Evolutionary conservation across 92 coral and sea anemone genomes (phyloP), one percentile per base, ranked within the genome.

Genomic region (Actinostola sp.): DNA sequence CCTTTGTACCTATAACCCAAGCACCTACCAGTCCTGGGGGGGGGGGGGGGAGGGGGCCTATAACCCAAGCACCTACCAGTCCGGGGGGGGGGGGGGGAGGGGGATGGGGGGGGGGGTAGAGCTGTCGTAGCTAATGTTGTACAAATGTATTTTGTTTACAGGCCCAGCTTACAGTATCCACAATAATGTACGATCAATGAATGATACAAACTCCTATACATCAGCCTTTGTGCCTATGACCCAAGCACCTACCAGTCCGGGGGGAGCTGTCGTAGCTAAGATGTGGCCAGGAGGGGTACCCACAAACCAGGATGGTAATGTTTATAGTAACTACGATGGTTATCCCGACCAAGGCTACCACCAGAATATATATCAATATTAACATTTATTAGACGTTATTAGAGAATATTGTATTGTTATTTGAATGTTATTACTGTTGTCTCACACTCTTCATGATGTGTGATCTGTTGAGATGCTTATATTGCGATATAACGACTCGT

Each of bases 201-300:
- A 84, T 33, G 98, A 93, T 29, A 85, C 82, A 0, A 89, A 84
- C 25, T 71, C 97, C 5, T 95, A 88, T 65, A 78, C 97, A 15
- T 56, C 92, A n/a, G 99, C 90, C 13, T 95, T 81, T 67, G 89
- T 92, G 62, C 85, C 99, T 13, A 86, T 95, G 62, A 84, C 92
- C 31, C 90, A 84, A 80, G 89, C 97, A 2, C 92, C 94, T 4
- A 82, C 83, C 29, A 93, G 94, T 26, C 92, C 96, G 28, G 89
- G 86, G 51, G 86, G 89, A 14, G 81, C 97, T 9, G 97, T 91
- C n/a, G 93, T 94, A 17, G 92, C 99, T 1, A 95, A 95, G 42
- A 79, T 95, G 15, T 95, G 99, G 99, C 98, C 97, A 12, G 91
- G 89, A 6, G 98, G 92, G 66, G 97, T 91, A 15, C 97, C 87